Percentiles rank a stretch among this genome's conserved stretches.
Evolutionary conservation across 2,797 vertebrate genomes (phyloP).

Genomic region (Myotis vivesi): DNA sequence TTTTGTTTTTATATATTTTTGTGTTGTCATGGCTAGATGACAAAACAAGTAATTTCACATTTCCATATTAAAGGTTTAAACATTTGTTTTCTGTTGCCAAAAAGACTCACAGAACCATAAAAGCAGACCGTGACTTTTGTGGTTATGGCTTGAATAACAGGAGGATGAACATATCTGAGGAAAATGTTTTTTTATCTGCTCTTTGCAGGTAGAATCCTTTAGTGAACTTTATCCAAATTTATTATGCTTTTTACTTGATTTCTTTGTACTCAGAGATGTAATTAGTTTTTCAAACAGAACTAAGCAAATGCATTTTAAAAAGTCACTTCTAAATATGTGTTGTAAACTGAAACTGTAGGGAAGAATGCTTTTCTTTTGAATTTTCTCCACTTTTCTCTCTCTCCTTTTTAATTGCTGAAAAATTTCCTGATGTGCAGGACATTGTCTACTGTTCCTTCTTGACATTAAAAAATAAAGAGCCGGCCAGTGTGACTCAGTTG

Average conservation of each 20-base stretch:
- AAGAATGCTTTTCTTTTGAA: background rate
- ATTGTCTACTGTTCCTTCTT: background rate
- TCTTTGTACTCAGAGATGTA: constrained; percentile 27
- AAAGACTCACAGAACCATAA: constrained; percentile 62
- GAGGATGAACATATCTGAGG: constrained; percentile 53
- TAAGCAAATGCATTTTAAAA: constrained; percentile 54
- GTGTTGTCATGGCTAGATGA: constrained; percentile 18
- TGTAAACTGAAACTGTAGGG: background rate
- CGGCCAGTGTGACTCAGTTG: no score
- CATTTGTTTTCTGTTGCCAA: constrained; percentile 55
- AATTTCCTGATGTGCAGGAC: background rate
- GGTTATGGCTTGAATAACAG: constrained; percentile 2
- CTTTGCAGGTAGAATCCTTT: constrained; percentile 37
- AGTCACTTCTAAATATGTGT: constrained; percentile 25
- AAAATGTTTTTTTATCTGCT: constrained; percentile 63
- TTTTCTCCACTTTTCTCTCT: background rate
- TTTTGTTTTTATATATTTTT: constrained; percentile 55
- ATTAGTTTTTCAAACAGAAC: constrained; percentile 66
- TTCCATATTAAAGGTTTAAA: constrained; percentile 63
- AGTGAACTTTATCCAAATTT: constrained; percentile 5
- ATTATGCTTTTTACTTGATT: constrained; percentile 52
- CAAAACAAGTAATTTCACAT: constrained; percentile 59
- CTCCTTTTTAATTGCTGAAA: background rate
- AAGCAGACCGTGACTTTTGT: constrained; percentile 44
- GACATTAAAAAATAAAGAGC: background rate